Evolutionary conservation across 1,140 invertebrate genomes (phyloP).

Genomic region (Tachypleus tridentatus): DNA sequence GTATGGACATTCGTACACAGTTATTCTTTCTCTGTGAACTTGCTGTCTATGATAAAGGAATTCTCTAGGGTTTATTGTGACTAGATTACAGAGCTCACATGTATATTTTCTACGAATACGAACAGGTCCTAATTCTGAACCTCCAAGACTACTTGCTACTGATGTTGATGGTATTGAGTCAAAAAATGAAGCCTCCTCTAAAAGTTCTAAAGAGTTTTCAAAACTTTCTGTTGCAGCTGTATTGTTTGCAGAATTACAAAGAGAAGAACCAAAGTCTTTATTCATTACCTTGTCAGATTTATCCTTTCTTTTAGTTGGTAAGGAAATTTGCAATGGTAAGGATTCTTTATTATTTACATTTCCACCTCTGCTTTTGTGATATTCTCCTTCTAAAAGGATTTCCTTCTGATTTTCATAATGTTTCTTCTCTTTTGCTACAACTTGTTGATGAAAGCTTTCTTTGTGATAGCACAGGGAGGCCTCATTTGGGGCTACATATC

Average conservation of each 20-base stretch:
- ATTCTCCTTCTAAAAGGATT: not conserved
- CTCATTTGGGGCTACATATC: not conserved
- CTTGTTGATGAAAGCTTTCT: not conserved
- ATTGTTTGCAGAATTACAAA: not conserved
- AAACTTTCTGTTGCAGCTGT: not conserved
- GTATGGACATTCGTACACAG: conserved; percentile 63
- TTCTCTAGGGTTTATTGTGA: conserved; percentile 67
- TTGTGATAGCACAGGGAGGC: not conserved
- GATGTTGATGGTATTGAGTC: not conserved
- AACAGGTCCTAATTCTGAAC: not conserved
- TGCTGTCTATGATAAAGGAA: conserved; percentile 64
- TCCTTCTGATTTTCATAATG: not conserved
- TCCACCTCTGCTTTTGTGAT: not conserved
- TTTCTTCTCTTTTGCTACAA: not conserved
- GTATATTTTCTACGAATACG: conserved; percentile 9
- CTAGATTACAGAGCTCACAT: conserved; percentile 51
- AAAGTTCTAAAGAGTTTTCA: not conserved
- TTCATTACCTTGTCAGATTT: not conserved
- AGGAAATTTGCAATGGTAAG: not conserved
- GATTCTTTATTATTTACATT: not conserved
- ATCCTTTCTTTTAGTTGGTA: no score
- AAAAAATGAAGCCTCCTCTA: not conserved
- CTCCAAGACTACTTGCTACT: not conserved
- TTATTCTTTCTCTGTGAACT: conserved; percentile 52
- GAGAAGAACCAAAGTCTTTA: not conserved